Conservation (phyloP, 2,113 vertebrate genomes). For the Fulica atra region DNA sequence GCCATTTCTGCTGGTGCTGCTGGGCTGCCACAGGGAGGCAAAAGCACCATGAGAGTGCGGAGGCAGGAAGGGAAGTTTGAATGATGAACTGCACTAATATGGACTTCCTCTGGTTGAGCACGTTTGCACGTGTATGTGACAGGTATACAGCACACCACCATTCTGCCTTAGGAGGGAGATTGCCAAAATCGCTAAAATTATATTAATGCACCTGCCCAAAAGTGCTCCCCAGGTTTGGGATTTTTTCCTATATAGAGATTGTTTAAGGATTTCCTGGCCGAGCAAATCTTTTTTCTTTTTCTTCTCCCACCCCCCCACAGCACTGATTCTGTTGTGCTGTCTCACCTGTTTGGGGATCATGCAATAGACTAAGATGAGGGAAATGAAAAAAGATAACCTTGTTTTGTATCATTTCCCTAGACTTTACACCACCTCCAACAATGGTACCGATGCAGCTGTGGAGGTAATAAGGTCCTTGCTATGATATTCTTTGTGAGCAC, state of each 20-base stretch:
- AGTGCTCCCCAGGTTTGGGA: not conserved
- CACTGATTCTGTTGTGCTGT: not conserved
- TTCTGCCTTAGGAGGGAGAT: not conserved
- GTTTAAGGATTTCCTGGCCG: not conserved
- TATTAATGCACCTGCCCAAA: not conserved
- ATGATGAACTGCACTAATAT: accelerated
- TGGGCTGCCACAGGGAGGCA: not conserved
- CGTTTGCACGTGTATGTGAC: not conserved
- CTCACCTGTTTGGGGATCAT: not conserved
- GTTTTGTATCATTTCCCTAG: not conserved
- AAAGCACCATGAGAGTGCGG: not conserved
- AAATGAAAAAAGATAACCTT: not conserved
- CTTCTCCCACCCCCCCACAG: not conserved
- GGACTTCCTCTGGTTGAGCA: not conserved
- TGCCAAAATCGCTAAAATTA: not conserved
- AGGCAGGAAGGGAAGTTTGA: not conserved
- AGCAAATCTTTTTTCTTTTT: not conserved
- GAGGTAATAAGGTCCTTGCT: not conserved
- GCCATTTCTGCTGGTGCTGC: not conserved
- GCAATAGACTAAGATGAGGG: not conserved
- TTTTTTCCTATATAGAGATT: not conserved
- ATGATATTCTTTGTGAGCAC: not conserved
- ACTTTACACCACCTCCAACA: not conserved
- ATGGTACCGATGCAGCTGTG: not conserved
- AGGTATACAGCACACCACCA: not conserved